phyloP scores from a whole-genome alignment of 2,888 invertebrate species.

The Heteropelma amictum region DNA sequence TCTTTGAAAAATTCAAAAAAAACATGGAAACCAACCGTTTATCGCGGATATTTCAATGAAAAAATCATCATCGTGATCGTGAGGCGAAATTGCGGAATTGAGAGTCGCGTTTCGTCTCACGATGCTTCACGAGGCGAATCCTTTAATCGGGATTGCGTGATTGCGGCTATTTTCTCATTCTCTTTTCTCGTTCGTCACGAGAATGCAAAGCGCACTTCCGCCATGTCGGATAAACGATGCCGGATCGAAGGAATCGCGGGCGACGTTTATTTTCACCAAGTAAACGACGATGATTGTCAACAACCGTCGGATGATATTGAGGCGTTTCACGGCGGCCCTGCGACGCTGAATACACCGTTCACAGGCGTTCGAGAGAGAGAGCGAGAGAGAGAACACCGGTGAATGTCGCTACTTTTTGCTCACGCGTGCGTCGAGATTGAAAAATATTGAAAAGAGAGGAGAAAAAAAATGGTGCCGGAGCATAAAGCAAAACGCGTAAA shows the following conservation, averaged over 20 bases:
- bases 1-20: too few relatives aligned
- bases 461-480: not conserved
- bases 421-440: not conserved
- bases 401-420: conserved; percentile 32
- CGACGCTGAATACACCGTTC: too few relatives aligned
- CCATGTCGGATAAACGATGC: conserved; percentile 9
- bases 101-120: not conserved
- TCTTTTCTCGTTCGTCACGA: conserved; percentile 5
- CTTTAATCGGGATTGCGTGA: conserved; percentile 44
- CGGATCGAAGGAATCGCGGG: conserved; percentile 29
- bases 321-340: too few relatives aligned
- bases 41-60: too few relatives aligned
- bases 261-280: too few relatives aligned
- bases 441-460: conserved; percentile 1
- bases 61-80: too few relatives aligned
- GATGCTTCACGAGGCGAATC: conserved; percentile 33
- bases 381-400: too few relatives aligned
- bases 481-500: conserved; percentile 23
- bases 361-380: too few relatives aligned
- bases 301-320: too few relatives aligned
- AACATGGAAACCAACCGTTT: too few relatives aligned
- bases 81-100: conserved; percentile 36
- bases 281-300: too few relatives aligned
- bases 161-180: conserved; percentile 9
- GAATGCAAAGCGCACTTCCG: conserved; percentile 47